Base-by-base conservation (phyloP, 1,140 invertebrate species). In the Anthonomus grandis region DNA sequence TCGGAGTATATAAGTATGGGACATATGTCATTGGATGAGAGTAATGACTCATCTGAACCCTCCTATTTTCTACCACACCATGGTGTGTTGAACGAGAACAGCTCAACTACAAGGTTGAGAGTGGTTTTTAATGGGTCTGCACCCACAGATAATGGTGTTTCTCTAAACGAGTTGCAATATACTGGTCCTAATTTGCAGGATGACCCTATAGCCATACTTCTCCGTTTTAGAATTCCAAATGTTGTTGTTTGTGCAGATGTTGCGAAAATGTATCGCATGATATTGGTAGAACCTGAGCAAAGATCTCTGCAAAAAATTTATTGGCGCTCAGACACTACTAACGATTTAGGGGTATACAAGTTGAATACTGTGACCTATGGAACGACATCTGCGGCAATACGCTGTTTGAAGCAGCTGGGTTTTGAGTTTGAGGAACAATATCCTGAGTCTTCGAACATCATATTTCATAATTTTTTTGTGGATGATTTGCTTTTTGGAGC, bases 401-500 rank as follows among this genome's bases (percentile, higher is more conserved):
- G 64, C 22, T 62, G 37, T 62, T 31, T 78, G 5, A 22, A 70
- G 17, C 63, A 71, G 44, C 45, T 71, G 21, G 64, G 67, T 1
- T 39, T 41, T 6, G 63, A 71, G 36, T 57, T 63, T 46, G 22
- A 24, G 36, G 4, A 34, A 0, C 37, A 49, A 21, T 70, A 56
- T 63, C 63, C 70, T 22, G 34, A 37, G 5, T 65, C 60, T 19
- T 39, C 61, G 27, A 37, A 64, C 19, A 60, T 66, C 6, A 67
- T 74, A 10, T 23, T 31, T 19, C 61, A 57, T 13, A 68, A 74
- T 52, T 74, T 74, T 55, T 80, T 76, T 53, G 69, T 78, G 2
- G 76, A 80, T 51, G 75, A 80, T 60, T 46, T 74, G 12, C 49
- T 77, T 2, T 63, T 66, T 22, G 74, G 75, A 19, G n/a, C n/a